A percentile compares a stretch with the other conserved stretches of the same genome.
Evolutionary conservation across 2,113 vertebrate genomes (phyloP).

Genomic region (Hippocampus mohnikei): DNA sequence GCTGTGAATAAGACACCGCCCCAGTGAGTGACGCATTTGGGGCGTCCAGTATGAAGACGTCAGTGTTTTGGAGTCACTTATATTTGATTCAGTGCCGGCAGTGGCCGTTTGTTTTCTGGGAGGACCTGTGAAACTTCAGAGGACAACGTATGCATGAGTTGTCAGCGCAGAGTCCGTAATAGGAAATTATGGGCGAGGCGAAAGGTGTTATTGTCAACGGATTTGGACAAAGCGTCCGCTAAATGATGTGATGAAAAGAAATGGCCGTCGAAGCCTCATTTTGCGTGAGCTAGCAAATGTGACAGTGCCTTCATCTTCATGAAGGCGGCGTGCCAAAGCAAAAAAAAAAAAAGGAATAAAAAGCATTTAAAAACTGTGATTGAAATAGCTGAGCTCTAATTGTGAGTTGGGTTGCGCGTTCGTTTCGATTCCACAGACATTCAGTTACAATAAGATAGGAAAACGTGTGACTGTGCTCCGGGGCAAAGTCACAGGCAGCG

Average conservation of each 20-base stretch:
- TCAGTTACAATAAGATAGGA: conserved; percentile 60
- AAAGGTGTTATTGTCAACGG: conserved; percentile 2
- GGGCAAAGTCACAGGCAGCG: conserved; percentile 57
- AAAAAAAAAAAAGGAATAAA: neutral
- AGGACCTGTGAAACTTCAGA: conserved; percentile 10
- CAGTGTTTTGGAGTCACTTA: neutral
- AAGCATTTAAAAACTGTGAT: conserved; percentile 12
- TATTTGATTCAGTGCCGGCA: neutral
- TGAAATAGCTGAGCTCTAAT: conserved; percentile 64
- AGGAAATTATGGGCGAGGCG: neutral
- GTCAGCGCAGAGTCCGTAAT: conserved; percentile 19
- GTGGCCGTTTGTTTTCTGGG: conserved; percentile 2
- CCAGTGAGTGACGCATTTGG: too few species aligned
- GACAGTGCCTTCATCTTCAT: conserved; percentile 24
- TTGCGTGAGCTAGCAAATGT: conserved; percentile 26
- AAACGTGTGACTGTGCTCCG: conserved; percentile 51
- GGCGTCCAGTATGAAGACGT: neutral
- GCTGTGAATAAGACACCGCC: too few species aligned
- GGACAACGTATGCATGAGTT: conserved; percentile 25
- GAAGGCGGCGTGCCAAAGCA: conserved; percentile 30
- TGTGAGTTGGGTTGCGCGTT: conserved; percentile 57
- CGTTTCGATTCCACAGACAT: conserved; percentile 50
- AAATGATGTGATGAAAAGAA: conserved; percentile 4
- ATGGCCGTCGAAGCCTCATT: neutral
- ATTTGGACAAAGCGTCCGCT: neutral